Conservation (phyloP, 2,888 invertebrate genomes). For the Meandrusa payeni region DNA sequence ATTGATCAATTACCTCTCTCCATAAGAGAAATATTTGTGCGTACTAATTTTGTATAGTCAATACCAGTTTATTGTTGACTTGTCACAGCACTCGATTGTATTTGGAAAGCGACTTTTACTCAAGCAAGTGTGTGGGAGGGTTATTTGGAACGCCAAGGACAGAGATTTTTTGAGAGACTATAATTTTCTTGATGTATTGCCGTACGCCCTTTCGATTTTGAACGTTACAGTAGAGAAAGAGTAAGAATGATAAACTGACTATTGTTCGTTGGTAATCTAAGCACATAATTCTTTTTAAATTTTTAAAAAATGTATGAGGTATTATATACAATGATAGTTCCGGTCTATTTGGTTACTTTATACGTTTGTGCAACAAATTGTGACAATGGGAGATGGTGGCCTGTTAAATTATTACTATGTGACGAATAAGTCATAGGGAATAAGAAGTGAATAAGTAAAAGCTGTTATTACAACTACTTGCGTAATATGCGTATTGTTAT, state of each 20-base stretch:
- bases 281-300: constrained; percentile 18
- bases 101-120: constrained; percentile 71
- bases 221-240: constrained; percentile 10
- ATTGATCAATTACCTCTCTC: neutral
- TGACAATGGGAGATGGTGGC: constrained; percentile 13
- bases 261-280: constrained; percentile 21
- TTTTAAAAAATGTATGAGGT: constrained; percentile 14
- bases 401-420: constrained; percentile 13
- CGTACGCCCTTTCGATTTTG: constrained; percentile 34
- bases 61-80: constrained; percentile 47
- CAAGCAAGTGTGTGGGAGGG: constrained; percentile 55
- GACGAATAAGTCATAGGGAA: constrained; percentile 9
- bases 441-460: constrained; percentile 1
- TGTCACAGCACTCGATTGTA: constrained; percentile 53
- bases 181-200: constrained; percentile 57
- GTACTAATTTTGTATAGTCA: constrained; percentile 22
- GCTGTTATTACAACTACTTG: constrained; percentile 5
- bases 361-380: constrained; percentile 19
- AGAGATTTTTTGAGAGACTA: constrained; percentile 47
- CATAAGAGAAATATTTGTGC: constrained; percentile 3
- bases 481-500: constrained; percentile 4
- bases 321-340: neutral
- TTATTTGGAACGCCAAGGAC: constrained; percentile 54
- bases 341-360: constrained; percentile 16
- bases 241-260: constrained; percentile 22